Conservation (phyloP, 2,797 vertebrate genomes). For the Urocyon cinereoargenteus region DNA sequence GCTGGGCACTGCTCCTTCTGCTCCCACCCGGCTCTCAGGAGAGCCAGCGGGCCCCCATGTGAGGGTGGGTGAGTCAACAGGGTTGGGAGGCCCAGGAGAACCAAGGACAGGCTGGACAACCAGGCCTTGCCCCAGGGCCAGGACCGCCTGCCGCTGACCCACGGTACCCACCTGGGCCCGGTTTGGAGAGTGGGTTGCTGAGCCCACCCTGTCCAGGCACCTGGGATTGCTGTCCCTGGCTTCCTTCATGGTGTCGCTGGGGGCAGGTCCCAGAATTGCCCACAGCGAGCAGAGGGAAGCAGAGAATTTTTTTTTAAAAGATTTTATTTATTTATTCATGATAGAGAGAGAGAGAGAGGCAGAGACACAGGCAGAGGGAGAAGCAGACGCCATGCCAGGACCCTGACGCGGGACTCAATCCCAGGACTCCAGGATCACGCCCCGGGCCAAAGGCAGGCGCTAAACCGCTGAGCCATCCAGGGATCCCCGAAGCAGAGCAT, state of each 20-base stretch:
- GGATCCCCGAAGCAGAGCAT: background rate
- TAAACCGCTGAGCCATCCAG: too few relatives aligned
- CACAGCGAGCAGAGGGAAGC: background rate
- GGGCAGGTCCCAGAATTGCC: background rate
- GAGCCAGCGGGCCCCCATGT: background rate
- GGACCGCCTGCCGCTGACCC: too few relatives aligned
- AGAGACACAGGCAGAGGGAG: too few relatives aligned
- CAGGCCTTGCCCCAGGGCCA: background rate
- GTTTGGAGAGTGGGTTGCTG: background rate
- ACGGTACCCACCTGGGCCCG: background rate
- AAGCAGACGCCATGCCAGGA: too few relatives aligned
- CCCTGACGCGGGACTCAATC: too few relatives aligned
- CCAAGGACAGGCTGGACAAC: background rate
- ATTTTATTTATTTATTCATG: too few relatives aligned
- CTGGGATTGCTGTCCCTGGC: background rate
- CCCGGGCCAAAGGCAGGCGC: too few relatives aligned
- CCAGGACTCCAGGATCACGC: too few relatives aligned
- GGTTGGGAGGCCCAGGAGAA: too few relatives aligned
- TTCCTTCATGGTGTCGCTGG: background rate
- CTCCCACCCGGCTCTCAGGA: background rate
- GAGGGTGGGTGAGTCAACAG: background rate
- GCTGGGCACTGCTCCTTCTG: background rate
- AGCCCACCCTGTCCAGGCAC: background rate
- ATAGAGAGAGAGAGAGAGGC: too few relatives aligned
- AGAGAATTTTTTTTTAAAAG: background rate